phyloP scores from a whole-genome alignment of 2,113 vertebrate genomes.

The Fregata magnificens region DNA sequence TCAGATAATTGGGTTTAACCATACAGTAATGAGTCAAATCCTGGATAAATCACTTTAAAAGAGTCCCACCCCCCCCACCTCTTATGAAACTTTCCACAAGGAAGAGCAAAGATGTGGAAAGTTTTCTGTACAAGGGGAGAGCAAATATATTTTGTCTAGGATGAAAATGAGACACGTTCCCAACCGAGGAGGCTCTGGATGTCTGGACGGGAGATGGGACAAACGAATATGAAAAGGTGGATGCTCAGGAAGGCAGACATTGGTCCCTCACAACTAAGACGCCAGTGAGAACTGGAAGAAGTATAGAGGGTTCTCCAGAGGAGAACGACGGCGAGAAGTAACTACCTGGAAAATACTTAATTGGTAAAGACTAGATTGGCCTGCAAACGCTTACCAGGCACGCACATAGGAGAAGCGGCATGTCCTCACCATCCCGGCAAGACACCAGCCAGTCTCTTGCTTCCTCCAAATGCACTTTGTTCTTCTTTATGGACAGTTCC shows the following conservation, averaged over 20 bases:
- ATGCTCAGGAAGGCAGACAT: background rate
- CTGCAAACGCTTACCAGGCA: background rate
- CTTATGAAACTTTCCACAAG: background rate
- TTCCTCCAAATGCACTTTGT: background rate
- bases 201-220: background rate
- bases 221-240: background rate
- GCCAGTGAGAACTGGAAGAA: background rate
- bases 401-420: background rate
- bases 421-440: background rate
- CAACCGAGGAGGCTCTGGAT: background rate
- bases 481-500: background rate
- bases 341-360: background rate
- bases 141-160: background rate
- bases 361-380: background rate
- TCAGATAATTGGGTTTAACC: background rate
- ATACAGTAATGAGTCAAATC: background rate
- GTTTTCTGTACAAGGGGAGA: background rate
- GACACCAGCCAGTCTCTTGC: background rate
- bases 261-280: background rate
- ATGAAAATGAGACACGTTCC: background rate
- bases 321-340: rapidly evolving
- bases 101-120: background rate
- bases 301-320: background rate
- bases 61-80: rapidly evolving
- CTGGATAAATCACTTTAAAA: background rate